phyloP scores from a whole-genome alignment of 2,797 vertebrate species.

The Silurus lanzhouensis region DNA sequence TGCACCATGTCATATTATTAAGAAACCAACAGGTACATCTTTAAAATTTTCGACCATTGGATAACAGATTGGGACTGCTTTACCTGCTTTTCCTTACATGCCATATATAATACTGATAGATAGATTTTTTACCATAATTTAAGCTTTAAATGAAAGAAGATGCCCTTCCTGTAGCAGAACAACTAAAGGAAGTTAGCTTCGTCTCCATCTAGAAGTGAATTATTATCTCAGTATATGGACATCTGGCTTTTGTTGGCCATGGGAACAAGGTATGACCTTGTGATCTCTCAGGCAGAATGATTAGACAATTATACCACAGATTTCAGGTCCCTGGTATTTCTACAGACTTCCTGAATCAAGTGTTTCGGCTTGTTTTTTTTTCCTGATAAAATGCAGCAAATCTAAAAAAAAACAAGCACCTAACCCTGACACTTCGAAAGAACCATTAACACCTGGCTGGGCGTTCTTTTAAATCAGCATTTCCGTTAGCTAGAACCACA shows the following conservation, averaged over 20 bases:
- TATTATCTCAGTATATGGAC: neutral
- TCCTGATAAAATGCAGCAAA: neutral
- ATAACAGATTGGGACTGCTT: neutral
- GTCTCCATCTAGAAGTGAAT: neutral
- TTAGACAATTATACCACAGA: neutral
- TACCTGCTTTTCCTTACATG: neutral
- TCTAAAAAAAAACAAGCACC: neutral
- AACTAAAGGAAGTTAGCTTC: conserved; percentile 25
- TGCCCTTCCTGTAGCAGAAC: neutral
- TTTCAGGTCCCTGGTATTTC: neutral
- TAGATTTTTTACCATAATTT: neutral
- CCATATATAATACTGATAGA: neutral
- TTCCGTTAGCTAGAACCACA: conserved; percentile 18
- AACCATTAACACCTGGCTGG: neutral
- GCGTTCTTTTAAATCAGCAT: neutral
- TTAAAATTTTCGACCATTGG: too few relatives aligned
- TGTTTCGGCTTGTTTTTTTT: neutral
- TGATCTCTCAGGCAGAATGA: neutral
- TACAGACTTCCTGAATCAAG: neutral
- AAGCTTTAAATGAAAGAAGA: neutral
- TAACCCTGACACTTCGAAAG: neutral
- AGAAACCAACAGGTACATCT: neutral
- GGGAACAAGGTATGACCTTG: neutral
- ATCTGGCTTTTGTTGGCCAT: neutral
- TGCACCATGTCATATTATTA: neutral